Conservation (phyloP, 2,797 vertebrate species). For the Agapornis canus region DNA sequence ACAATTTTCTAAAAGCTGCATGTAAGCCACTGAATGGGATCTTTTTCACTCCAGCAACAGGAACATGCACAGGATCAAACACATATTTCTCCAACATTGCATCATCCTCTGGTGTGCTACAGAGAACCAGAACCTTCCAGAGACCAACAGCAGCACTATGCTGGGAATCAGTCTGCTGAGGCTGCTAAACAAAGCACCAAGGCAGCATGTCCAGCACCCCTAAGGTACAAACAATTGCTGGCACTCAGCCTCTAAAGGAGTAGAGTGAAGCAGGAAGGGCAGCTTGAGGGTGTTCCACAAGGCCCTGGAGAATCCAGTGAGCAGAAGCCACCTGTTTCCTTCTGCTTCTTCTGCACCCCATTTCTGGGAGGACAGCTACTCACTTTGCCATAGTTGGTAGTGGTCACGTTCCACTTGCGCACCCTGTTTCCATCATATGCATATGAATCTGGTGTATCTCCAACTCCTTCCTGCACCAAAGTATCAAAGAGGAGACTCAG, state of each 20-base stretch:
- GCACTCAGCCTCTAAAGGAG: neutral
- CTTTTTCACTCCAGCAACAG: neutral
- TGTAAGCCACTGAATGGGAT: neutral
- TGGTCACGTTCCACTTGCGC: slow-evolving; percentile 98
- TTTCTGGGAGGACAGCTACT: slow-evolving; percentile 35
- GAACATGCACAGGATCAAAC: neutral
- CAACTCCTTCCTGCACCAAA: slow-evolving; percentile 89
- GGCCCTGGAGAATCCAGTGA: neutral
- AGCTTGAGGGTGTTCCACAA: neutral
- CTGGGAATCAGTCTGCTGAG: neutral
- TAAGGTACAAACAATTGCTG: neutral
- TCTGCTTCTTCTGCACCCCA: neutral
- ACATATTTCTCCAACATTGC: neutral
- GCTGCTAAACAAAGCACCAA: neutral
- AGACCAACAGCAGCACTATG: neutral
- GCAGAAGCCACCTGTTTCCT: neutral
- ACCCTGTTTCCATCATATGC: slow-evolving; percentile 97
- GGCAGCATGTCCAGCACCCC: neutral
- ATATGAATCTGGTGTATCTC: slow-evolving; percentile 94
- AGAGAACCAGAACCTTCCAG: neutral
- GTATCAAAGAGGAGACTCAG: neutral
- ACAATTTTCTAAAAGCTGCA: neutral
- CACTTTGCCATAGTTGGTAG: slow-evolving; percentile 98
- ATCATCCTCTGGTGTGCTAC: neutral
- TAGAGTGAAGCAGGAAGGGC: neutral